These are phyloP conservation scores for Daktulosphaira vitifoliae DNA, from an alignment of 1,140 invertebrate genomes.

Conservation along the genomic window DNA sequence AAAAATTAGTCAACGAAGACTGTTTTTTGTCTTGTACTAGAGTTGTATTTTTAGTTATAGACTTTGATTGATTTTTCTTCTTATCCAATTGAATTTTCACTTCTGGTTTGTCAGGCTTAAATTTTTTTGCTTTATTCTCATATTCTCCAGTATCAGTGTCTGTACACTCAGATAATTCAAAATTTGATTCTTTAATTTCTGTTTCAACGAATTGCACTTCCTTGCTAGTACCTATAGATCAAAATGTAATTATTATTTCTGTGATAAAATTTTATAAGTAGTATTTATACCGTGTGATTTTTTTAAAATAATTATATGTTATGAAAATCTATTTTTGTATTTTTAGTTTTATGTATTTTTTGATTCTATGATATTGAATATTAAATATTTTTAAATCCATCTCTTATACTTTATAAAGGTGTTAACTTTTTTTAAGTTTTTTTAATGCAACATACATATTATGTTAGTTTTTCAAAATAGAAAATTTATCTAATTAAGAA, in stretches of 20 bases:
- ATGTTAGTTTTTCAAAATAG: too few species aligned
- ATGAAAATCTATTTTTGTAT: too few species aligned
- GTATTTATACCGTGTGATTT: too few species aligned
- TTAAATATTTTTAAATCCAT: too few species aligned
- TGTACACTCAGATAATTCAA: neutral
- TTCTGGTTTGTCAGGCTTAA: neutral
- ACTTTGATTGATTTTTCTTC: conserved; percentile 11
- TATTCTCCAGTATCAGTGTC: neutral
- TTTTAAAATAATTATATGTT: too few species aligned
- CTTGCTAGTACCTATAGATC: conserved; percentile 14
- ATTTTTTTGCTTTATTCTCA: neutral
- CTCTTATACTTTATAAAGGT: too few species aligned
- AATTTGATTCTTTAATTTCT: neutral
- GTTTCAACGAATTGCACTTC: conserved; percentile 21
- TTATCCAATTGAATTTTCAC: neutral
- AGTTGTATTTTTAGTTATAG: neutral
- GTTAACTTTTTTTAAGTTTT: too few species aligned
- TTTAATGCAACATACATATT: too few species aligned
- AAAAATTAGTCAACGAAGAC: conserved; percentile 26
- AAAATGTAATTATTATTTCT: neutral
- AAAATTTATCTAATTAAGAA: too few species aligned
- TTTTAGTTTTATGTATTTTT: too few species aligned
- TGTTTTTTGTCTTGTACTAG: conserved; percentile 15
- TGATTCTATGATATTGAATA: too few species aligned
- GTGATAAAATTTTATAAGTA: too few species aligned